These are phyloP conservation scores for Pogonocichla stellata DNA, from an alignment of 2,113 vertebrate genomes.

Conservation along the genomic window DNA sequence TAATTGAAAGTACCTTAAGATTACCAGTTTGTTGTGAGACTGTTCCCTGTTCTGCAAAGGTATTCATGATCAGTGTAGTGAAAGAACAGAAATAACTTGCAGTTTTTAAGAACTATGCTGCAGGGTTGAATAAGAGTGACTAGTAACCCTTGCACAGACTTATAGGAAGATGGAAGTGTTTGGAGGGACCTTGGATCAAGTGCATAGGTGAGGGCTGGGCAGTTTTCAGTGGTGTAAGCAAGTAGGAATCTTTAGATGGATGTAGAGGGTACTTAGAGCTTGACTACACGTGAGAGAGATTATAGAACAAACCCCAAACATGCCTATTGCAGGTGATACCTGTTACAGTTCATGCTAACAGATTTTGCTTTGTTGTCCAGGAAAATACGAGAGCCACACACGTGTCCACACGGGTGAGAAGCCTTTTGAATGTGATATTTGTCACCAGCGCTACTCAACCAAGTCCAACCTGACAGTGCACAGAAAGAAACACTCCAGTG, in stretches of 20 bases:
- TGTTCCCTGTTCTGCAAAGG: neutral
- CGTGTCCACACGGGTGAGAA: slow-evolving; percentile 97
- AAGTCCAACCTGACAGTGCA: slow-evolving; percentile 98
- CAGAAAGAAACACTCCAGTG: slow-evolving; percentile 90
- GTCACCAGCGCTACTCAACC: slow-evolving; percentile 94
- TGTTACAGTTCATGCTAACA: neutral
- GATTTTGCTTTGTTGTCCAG: slow-evolving; percentile 63
- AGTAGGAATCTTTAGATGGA: neutral
- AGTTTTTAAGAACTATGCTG: neutral
- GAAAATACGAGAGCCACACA: slow-evolving; percentile 96
- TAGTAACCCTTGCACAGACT: accelerated
- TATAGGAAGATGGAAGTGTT: neutral
- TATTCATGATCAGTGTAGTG: neutral
- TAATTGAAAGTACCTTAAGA: neutral
- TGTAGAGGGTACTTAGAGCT: neutral
- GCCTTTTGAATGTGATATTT: slow-evolving; percentile 96
- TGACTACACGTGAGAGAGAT: neutral
- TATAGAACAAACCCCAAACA: neutral
- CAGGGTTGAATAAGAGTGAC: neutral
- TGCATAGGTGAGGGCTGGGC: accelerated
- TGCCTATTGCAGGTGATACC: neutral
- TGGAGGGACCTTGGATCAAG: neutral
- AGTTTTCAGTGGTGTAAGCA: neutral
- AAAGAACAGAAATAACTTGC: neutral
- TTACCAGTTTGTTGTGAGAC: neutral